A percentile compares a stretch with the other conserved stretches of the same genome.
Conservation (phyloP, 2,888 invertebrate species). For the Stegophylla sp. region DNA sequence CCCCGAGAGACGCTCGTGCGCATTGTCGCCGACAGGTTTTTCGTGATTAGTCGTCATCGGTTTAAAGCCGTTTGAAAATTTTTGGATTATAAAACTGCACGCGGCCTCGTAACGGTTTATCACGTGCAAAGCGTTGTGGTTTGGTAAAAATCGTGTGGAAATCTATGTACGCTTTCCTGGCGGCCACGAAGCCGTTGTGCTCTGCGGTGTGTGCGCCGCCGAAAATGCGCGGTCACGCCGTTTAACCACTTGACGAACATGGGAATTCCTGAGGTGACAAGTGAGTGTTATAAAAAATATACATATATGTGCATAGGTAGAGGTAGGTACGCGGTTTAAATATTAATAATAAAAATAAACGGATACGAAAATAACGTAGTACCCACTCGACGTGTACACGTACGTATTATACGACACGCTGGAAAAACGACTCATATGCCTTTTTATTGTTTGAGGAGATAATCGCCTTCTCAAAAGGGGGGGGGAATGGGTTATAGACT, state of each 20-base stretch:
- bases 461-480: too few relatives aligned
- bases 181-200: too few relatives aligned
- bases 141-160: constrained; percentile 50
- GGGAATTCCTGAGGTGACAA: constrained; percentile 46
- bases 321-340: too few relatives aligned
- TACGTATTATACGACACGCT: too few relatives aligned
- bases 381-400: too few relatives aligned
- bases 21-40: constrained; percentile 17
- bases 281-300: constrained; percentile 11
- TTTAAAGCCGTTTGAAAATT: constrained; percentile 7
- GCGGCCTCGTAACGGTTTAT: constrained; percentile 31
- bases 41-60: constrained; percentile 31
- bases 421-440: too few relatives aligned
- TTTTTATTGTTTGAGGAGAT: too few relatives aligned
- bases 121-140: constrained; percentile 30
- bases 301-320: too few relatives aligned
- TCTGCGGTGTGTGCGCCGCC: constrained; percentile 15
- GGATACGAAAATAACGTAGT: too few relatives aligned
- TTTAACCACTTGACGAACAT: constrained; percentile 52
- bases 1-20: not conserved
- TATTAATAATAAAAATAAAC: too few relatives aligned
- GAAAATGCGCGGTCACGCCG: constrained; percentile 52
- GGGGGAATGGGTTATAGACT: too few relatives aligned
- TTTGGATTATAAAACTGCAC: constrained; percentile 9
- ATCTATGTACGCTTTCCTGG: constrained; percentile 32